A percentile compares a stretch with the other conserved stretches of the same genome.
phyloP scores from a whole-genome alignment of 2,888 invertebrate genomes.

The Acanthosepion pharaonis region DNA sequence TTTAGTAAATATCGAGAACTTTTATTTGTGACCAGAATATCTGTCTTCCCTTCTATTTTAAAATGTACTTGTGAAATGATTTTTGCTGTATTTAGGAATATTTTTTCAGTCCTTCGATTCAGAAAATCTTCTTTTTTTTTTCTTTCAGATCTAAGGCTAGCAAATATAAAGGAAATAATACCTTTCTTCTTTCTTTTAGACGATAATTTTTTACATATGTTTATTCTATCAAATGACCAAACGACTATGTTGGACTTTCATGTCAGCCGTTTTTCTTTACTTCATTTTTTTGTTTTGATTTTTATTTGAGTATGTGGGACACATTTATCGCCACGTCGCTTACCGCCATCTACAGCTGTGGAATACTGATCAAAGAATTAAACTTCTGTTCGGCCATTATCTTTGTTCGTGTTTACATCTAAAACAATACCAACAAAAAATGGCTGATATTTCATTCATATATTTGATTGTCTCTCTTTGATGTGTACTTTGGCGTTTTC shows the following conservation, averaged over 20 bases:
- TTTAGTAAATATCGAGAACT: too few species aligned
- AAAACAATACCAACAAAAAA: conserved; percentile 11
- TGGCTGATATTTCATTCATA: neutral
- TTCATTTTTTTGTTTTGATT: neutral
- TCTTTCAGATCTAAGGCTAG: too few species aligned
- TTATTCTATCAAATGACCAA: neutral
- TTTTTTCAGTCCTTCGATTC: too few species aligned
- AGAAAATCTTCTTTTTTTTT: too few species aligned
- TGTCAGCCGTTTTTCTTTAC: neutral
- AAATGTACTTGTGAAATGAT: too few species aligned
- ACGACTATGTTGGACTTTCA: neutral
- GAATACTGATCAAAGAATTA: neutral
- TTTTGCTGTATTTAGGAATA: too few species aligned
- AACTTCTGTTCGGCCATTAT: neutral
- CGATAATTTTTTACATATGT: neutral
- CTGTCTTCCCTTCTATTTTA: too few species aligned
- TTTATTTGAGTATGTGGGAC: neutral
- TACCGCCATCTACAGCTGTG: neutral
- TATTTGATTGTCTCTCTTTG: neutral
- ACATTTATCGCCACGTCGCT: neutral
- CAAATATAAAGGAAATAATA: too few species aligned
- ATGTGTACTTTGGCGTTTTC: neutral
- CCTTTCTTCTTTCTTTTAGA: neutral
- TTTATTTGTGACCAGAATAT: too few species aligned
- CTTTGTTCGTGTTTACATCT: neutral